Evolutionary conservation across 1,140 invertebrate genomes (phyloP).

Genomic region (Nylanderia fulva): DNA sequence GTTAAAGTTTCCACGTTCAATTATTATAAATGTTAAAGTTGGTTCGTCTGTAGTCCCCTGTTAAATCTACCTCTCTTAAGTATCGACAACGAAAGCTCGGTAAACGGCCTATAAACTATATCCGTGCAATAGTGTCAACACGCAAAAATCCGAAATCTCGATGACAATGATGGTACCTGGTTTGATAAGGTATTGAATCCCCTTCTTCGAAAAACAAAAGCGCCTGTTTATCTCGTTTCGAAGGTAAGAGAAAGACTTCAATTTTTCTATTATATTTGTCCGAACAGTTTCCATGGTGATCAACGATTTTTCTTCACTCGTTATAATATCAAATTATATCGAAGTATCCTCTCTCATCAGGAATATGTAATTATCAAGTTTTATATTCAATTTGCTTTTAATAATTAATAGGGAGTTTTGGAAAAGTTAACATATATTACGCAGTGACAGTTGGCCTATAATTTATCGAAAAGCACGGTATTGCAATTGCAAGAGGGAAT

Average conservation of each 20-base stretch:
- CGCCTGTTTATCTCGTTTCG: slow-evolving; percentile 23
- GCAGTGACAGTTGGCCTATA: slow-evolving; percentile 11
- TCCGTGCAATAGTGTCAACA: slow-evolving; percentile 36
- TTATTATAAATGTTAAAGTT: slow-evolving; percentile 75
- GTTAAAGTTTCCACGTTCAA: slow-evolving; percentile 79
- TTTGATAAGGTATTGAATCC: slow-evolving; percentile 69
- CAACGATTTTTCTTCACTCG: too few species aligned
- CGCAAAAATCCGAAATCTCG: slow-evolving; percentile 27
- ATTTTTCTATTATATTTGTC: slow-evolving; percentile 9
- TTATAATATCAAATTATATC: background rate
- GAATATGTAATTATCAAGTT: background rate
- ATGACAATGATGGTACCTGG: slow-evolving; percentile 74
- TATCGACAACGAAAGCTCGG: slow-evolving; percentile 65
- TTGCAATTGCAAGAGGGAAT: slow-evolving; percentile 3
- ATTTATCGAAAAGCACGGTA: background rate
- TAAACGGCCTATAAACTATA: slow-evolving; percentile 68
- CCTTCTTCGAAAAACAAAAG: slow-evolving; percentile 1
- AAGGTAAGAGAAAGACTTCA: slow-evolving; percentile 68
- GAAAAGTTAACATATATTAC: too few species aligned
- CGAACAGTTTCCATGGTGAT: slow-evolving; percentile 76
- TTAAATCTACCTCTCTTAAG: slow-evolving; percentile 69
- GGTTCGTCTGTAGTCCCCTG: slow-evolving; percentile 55
- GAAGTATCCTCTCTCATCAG: background rate
- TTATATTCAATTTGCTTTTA: slow-evolving; percentile 8
- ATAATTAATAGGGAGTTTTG: background rate